A percentile compares a stretch with the other conserved stretches of the same genome.
phyloP scores from a whole-genome alignment of 2,888 invertebrate species.

The Pachymerium ferrugineum region DNA sequence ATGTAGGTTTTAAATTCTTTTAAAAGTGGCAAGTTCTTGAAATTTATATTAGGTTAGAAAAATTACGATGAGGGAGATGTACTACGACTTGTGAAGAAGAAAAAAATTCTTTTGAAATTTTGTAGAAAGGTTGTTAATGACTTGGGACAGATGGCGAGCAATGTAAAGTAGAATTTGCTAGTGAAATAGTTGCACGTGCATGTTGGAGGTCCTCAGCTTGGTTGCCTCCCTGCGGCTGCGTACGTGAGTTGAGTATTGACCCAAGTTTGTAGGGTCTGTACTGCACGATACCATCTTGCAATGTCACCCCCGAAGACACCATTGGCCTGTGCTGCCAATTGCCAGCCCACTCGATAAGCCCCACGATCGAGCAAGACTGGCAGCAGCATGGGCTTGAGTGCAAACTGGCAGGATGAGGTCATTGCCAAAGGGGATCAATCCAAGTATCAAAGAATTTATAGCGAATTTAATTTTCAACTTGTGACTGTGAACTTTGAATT shows the following conservation, averaged over 20 bases:
- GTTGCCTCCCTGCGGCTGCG: constrained; percentile 23
- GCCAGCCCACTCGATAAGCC: constrained; percentile 21
- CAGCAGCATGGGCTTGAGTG: constrained; percentile 8
- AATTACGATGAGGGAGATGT: not conserved
- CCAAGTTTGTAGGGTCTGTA: constrained; percentile 5
- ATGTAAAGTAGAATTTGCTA: constrained; percentile 27
- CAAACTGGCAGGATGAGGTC: constrained; percentile 15
- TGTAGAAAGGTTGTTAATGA: constrained; percentile 11
- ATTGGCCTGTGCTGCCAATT: constrained; percentile 16
- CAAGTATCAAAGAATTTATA: not conserved
- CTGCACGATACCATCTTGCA: constrained; percentile 8
- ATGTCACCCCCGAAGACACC: constrained; percentile 16
- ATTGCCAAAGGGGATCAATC: constrained; percentile 27
- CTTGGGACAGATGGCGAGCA: constrained; percentile 22
- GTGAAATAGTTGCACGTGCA: constrained; percentile 25
- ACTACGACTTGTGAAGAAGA: not conserved
- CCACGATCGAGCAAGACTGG: not conserved
- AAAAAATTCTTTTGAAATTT: constrained; percentile 9
- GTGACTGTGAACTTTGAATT: too few species aligned
- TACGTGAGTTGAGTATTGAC: constrained; percentile 22
- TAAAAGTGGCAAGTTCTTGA: too few species aligned
- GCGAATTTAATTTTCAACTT: not conserved
- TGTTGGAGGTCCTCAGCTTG: constrained; percentile 14
- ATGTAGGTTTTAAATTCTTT: too few species aligned
- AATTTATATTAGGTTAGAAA: not conserved